Conservation (phyloP, 2,113 vertebrate species). For the Labeo rohita region DNA sequence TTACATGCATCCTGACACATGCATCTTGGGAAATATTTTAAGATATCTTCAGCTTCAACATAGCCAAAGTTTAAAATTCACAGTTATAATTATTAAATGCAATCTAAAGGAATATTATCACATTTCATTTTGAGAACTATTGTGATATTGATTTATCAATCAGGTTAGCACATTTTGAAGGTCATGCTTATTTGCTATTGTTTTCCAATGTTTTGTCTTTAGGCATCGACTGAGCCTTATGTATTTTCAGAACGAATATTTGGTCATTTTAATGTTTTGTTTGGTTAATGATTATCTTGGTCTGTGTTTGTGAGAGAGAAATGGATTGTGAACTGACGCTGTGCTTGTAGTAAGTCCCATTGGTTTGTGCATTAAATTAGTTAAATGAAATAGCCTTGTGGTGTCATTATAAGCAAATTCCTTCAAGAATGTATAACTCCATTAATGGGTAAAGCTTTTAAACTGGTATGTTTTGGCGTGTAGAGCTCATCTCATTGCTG, state of each 20-base stretch:
- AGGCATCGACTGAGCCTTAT: background rate
- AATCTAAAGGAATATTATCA: background rate
- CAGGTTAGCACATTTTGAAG: background rate
- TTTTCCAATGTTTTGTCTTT: background rate
- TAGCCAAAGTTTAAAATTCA: too few species aligned
- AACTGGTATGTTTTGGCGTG: background rate
- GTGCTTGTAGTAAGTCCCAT: background rate
- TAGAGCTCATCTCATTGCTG: constrained; percentile 18
- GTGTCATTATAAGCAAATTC: constrained; percentile 9
- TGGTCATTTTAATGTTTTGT: background rate
- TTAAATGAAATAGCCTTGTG: background rate
- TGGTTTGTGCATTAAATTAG: constrained; percentile 13
- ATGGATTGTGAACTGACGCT: background rate
- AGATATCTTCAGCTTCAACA: too few species aligned
- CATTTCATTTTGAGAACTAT: background rate
- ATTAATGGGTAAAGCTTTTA: background rate
- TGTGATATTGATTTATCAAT: background rate
- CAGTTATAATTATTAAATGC: background rate
- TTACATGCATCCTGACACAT: background rate
- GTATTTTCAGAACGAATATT: background rate
- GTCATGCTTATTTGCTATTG: background rate
- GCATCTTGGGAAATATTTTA: background rate
- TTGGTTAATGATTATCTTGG: background rate
- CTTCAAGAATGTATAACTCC: background rate
- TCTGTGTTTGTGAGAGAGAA: background rate